Evolutionary conservation across 2,888 invertebrate genomes (phyloP), one percentile per base, ranked within the genome.

Genomic region (Proisotoma minuta): DNA sequence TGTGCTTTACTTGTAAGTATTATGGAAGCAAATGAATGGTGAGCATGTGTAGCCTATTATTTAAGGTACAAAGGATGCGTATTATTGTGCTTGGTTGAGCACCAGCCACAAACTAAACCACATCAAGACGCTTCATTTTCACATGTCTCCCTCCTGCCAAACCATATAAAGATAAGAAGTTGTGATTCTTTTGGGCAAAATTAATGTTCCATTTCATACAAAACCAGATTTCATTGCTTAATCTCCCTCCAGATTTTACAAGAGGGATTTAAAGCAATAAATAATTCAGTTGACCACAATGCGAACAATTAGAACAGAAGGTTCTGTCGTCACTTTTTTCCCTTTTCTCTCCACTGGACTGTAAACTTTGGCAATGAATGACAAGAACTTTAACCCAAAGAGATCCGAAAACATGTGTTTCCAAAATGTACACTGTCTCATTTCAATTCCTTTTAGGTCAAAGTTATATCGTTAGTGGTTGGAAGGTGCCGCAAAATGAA

Each of bases 241-340:
- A n/a, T n/a, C n/a, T n/a, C n/a, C n/a, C n/a, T n/a, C n/a, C n/a
- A n/a, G n/a, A n/a, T n/a, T n/a, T n/a, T n/a, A n/a, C n/a, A n/a
- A n/a, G n/a, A n/a, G 34, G 34, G 34, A 34, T 34, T 34, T 10
- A 12, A 10, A 28, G 28, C 28, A 52, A 52, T 52, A 52, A 52
- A 52, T 52, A 52, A 52, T 52, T 52, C 28, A 28, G 52, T 52
- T 52, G 52, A 28, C 52, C 52, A 52, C 52, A 52, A 52, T 8
- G 29, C 28, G 52, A 28, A 52, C 52, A 52, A 52, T 52, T 52
- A 52, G 52, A 52, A 52, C 52, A 52, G 12, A 28, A 28, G 34
- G 12, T 52, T 28, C 52, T 52, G 52, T 52, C 52, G 24, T 52
- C 52, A 52, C 52, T 28, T 47, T 47, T 20, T 8, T 8, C 47